These are phyloP conservation scores for Pyrgilauda ruficollis DNA, from an alignment of 2,113 vertebrate species.

Conservation along the genomic window DNA sequence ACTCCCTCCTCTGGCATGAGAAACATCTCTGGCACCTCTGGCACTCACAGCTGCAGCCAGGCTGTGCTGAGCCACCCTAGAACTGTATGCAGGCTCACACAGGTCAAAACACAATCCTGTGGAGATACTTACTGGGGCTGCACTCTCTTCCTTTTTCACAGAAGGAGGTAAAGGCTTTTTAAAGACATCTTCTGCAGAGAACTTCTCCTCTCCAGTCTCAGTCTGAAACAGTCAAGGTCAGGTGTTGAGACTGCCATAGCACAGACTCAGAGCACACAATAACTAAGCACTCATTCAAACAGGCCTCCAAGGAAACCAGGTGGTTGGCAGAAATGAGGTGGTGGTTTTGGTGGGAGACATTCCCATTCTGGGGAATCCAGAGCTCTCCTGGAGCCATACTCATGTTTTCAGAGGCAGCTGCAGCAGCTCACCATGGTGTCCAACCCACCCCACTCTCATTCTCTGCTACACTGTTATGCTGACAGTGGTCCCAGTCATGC, in stretches of 20 bases:
- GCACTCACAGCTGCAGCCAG: not conserved
- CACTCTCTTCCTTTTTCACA: conserved; percentile 85
- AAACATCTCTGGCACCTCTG: not conserved
- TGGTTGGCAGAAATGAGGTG: not conserved
- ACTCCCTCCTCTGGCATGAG: not conserved
- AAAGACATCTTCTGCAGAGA: conserved; percentile 85
- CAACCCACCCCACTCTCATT: not conserved
- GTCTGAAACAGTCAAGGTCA: conserved; percentile 64
- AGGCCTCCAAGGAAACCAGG: not conserved
- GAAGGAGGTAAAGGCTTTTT: conserved; percentile 92
- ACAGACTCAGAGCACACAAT: not conserved
- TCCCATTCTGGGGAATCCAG: not conserved
- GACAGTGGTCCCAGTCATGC: accelerated
- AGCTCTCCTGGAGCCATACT: not conserved
- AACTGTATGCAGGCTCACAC: not conserved
- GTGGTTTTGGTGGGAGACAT: not conserved
- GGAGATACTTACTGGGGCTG: conserved; percentile 70
- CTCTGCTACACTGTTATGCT: not conserved
- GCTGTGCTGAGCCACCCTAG: not conserved
- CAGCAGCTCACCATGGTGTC: not conserved
- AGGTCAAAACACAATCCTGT: not conserved
- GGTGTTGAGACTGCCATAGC: not conserved
- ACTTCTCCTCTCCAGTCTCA: conserved; percentile 65
- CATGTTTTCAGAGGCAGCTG: not conserved
- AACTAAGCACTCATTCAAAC: not conserved